Evolutionary conservation across 2,888 invertebrate genomes (phyloP).

Genomic region (Peribatodes rhomboidaria): DNA sequence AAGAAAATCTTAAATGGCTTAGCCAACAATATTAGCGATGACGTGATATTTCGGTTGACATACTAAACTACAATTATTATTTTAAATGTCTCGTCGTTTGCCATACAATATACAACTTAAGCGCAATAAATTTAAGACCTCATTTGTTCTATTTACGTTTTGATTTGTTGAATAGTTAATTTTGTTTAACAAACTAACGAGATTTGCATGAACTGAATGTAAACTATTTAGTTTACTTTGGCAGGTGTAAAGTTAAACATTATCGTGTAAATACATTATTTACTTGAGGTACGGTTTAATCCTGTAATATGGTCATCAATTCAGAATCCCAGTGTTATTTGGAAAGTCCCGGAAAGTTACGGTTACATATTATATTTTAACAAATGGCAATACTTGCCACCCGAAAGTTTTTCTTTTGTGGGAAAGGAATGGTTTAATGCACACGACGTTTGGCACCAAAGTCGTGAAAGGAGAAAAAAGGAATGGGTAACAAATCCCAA

Average conservation of each 20-base stretch:
- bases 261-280: slow-evolving; percentile 19
- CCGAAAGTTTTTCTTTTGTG: neutral
- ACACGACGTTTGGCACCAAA: no score
- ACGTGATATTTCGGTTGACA: slow-evolving; percentile 31
- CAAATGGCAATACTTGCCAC: slow-evolving; percentile 1
- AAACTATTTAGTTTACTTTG: slow-evolving; percentile 29
- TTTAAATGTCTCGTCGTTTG: slow-evolving; percentile 20
- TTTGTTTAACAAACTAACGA: slow-evolving; percentile 13
- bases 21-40: slow-evolving; percentile 34
- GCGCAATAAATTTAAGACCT: slow-evolving; percentile 9
- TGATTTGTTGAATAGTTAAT: slow-evolving; percentile 10
- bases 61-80: slow-evolving; percentile 26
- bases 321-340: slow-evolving; percentile 22
- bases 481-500: no score
- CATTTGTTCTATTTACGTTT: slow-evolving; percentile 9
- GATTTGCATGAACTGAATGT: slow-evolving; percentile 27
- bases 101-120: slow-evolving; percentile 13
- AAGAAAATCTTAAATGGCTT: slow-evolving; percentile 33
- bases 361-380: slow-evolving; percentile 5
- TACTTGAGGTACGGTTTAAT: slow-evolving; percentile 5
- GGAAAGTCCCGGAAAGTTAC: slow-evolving; percentile 7
- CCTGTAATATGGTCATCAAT: slow-evolving; percentile 22
- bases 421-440: no score
- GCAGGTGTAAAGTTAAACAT: slow-evolving; percentile 28
- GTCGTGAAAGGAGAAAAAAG: neutral